These are phyloP conservation scores for Delichon dasypus DNA, from an alignment of 2,797 vertebrate species.

Conservation along the genomic window DNA sequence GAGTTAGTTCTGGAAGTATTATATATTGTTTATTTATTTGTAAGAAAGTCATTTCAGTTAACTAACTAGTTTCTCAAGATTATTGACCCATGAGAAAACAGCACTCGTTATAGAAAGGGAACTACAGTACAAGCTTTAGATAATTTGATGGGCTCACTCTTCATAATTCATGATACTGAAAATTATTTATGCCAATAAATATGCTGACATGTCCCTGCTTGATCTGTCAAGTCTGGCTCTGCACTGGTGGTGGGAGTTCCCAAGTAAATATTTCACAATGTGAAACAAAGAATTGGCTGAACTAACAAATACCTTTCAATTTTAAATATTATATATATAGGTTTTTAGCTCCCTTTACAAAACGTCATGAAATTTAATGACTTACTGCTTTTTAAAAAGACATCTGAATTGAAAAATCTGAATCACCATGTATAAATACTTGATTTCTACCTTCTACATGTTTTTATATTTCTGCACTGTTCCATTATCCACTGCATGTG, in stretches of 20 bases:
- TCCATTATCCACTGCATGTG: background rate
- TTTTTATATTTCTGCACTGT: background rate
- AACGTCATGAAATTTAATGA: background rate
- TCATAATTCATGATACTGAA: background rate
- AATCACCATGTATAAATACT: background rate
- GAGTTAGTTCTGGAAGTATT: background rate
- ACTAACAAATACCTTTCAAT: background rate
- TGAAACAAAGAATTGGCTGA: background rate
- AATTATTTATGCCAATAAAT: slow-evolving; percentile 16
- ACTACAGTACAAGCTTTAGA: background rate
- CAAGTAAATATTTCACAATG: background rate
- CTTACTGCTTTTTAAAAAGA: background rate
- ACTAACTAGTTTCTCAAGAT: slow-evolving; percentile 38
- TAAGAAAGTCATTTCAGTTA: background rate
- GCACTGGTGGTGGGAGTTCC: background rate
- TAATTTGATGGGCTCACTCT: slow-evolving; percentile 1
- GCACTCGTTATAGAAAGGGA: background rate
- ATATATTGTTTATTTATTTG: slow-evolving; percentile 7
- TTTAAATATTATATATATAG: background rate
- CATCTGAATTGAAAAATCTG: background rate
- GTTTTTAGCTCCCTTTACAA: background rate
- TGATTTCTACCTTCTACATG: background rate
- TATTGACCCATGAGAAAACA: background rate
- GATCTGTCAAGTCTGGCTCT: background rate
- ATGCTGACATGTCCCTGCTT: background rate